These are phyloP conservation scores for Arctopsyche grandis DNA, from an alignment of 1,140 invertebrate genomes.

Conservation along the genomic window DNA sequence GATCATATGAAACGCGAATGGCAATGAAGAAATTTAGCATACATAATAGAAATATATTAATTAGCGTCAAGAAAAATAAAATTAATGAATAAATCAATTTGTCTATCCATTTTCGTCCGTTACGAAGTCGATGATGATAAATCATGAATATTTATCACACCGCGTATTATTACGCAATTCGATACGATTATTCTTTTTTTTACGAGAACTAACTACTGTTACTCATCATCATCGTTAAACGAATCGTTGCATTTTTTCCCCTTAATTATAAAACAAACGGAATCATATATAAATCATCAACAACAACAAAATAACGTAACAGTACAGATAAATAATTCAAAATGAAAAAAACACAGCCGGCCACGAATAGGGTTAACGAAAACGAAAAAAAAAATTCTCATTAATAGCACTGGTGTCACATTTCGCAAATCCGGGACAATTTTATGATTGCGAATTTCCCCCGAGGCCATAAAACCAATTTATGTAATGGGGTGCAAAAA, in stretches of 20 bases:
- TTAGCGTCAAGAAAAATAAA: neutral
- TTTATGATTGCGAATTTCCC: constrained; percentile 26
- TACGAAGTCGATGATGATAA: neutral
- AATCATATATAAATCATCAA: too few relatives aligned
- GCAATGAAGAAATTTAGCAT: too few relatives aligned
- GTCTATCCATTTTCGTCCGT: neutral
- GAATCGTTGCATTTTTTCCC: too few relatives aligned
- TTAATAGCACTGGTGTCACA: neutral
- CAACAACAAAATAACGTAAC: too few relatives aligned
- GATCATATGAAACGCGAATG: too few relatives aligned
- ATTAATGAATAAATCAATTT: constrained; percentile 21
- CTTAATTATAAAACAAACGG: too few relatives aligned
- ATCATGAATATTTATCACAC: constrained; percentile 14
- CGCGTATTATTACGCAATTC: constrained; percentile 2
- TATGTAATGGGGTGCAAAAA: neutral
- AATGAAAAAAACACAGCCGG: too few relatives aligned
- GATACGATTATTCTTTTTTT: too few relatives aligned
- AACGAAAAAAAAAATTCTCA: neutral
- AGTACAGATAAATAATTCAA: too few relatives aligned
- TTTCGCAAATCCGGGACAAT: constrained; percentile 1
- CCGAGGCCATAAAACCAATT: constrained; percentile 15
- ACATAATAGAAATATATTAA: neutral
- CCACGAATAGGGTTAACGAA: too few relatives aligned
- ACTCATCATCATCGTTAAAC: too few relatives aligned
- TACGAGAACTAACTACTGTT: too few relatives aligned